Percentiles rank a stretch among this genome's conserved stretches.
Evolutionary conservation across 2,797 vertebrate genomes (phyloP).

Genomic region (Thripadectes ignobilis): DNA sequence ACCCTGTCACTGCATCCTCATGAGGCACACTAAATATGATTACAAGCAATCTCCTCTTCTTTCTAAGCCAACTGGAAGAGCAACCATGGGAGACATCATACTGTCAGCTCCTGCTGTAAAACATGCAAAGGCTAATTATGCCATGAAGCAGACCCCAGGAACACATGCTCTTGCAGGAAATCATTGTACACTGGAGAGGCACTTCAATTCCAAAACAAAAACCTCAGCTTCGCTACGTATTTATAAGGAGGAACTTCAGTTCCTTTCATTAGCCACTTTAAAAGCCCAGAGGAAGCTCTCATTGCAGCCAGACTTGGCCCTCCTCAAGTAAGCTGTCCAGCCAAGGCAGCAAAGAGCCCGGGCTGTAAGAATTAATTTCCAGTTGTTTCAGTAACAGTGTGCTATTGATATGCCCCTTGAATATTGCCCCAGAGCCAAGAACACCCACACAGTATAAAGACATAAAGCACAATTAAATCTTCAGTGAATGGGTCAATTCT

Average conservation of each 20-base stretch:
- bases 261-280: neutral
- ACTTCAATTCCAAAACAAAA: neutral
- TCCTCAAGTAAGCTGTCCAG: neutral
- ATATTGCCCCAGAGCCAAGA: neutral
- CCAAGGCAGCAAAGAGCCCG: neutral
- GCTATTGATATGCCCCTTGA: conserved; percentile 29
- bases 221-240: neutral
- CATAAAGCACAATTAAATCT: neutral
- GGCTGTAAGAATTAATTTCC: neutral
- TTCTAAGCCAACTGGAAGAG: neutral
- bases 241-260: neutral
- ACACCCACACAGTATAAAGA: conserved; percentile 22
- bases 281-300: conserved; percentile 8
- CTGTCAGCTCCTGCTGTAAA: neutral
- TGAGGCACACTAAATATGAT: neutral
- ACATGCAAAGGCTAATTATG: neutral
- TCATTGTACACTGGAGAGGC: neutral
- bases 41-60: neutral
- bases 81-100: neutral
- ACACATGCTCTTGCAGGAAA: neutral
- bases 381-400: conserved; percentile 21
- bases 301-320: neutral
- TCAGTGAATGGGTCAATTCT: neutral
- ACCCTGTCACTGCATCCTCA: neutral
- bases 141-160: neutral